phyloP scores from a whole-genome alignment of 2,113 vertebrate species.

The Heterocephalus glaber region DNA sequence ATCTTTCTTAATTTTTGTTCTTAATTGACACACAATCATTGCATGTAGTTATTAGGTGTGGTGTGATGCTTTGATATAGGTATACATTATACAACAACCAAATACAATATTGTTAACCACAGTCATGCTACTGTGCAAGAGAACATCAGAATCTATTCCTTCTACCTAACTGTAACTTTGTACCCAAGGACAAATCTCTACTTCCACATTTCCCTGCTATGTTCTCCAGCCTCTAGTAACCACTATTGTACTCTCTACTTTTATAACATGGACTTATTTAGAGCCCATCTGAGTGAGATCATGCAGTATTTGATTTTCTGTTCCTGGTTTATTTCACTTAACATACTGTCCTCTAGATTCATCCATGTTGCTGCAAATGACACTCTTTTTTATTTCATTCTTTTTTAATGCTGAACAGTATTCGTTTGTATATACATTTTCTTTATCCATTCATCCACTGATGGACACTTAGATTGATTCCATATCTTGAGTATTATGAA shows the following conservation, averaged over 20 bases:
- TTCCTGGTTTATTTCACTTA: neutral
- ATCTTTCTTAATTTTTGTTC: neutral
- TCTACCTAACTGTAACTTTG: neutral
- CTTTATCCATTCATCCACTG: neutral
- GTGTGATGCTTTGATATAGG: neutral
- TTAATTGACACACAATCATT: neutral
- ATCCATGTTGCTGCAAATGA: neutral
- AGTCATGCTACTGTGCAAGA: neutral
- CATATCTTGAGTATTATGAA: neutral
- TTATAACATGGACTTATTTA: neutral
- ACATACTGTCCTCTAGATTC: neutral
- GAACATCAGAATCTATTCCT: neutral
- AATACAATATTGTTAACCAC: neutral
- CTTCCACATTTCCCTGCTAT: accelerated
- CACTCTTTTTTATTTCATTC: neutral
- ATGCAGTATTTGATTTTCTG: neutral
- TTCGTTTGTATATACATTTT: neutral
- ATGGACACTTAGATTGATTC: neutral
- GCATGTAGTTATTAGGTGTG: neutral
- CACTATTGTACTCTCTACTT: neutral
- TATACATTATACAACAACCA: neutral
- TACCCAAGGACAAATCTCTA: neutral
- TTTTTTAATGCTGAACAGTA: neutral
- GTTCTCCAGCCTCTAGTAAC: neutral
- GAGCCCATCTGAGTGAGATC: neutral